Base-by-base conservation (phyloP, 2,797 vertebrate species). In the Gorsachius magnificus region DNA sequence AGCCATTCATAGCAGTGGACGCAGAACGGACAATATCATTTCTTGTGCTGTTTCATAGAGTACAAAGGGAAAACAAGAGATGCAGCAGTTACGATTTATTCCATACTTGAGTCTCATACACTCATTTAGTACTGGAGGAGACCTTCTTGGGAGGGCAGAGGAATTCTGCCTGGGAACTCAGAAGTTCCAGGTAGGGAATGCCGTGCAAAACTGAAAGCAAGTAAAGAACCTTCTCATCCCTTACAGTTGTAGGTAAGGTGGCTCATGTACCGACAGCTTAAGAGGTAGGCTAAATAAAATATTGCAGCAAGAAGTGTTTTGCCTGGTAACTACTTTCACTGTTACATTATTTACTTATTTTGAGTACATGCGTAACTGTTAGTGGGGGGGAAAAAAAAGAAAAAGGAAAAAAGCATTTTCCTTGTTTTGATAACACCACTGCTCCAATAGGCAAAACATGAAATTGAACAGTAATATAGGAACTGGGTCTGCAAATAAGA, bases 211-310 rank as follows among this genome's bases (percentile, higher is more conserved):
- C 53, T 20, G 51, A 74, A 88, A 86, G 29, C 45, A 85, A 80
- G 63, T 29, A 46, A 79, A 65, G 22, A 76, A 45, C 17, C 33
- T 56, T 66, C 36, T 71, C 64, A 68, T 7, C 28, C 38, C 41
- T 85, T 58, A 13, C 8, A 61, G 43, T 6, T 77, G 10, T 14
- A 83, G 13, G 10, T 28, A 66, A 50, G 29, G 51, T 28, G 71
- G 33, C 21, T 85, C n/a, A 53, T 0, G 0, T 29, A 70, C 20
- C 36, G 20, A 43, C 1, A 4, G 6, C 20, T 95, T 83, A 72
- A 93, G 78, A 72, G 0, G 0, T 6, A 81, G 33, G 48, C 16
- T 85, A 87, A 63, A 50, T 29, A 84, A 85, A 90, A 87, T 33
- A 21, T 68, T 20, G 31, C 46, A 58, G 46, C 45, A 88, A 75